Evolutionary conservation across 2,888 invertebrate genomes (phyloP), one percentile per base, ranked within the genome.

Genomic region (Sinelater perroti): DNA sequence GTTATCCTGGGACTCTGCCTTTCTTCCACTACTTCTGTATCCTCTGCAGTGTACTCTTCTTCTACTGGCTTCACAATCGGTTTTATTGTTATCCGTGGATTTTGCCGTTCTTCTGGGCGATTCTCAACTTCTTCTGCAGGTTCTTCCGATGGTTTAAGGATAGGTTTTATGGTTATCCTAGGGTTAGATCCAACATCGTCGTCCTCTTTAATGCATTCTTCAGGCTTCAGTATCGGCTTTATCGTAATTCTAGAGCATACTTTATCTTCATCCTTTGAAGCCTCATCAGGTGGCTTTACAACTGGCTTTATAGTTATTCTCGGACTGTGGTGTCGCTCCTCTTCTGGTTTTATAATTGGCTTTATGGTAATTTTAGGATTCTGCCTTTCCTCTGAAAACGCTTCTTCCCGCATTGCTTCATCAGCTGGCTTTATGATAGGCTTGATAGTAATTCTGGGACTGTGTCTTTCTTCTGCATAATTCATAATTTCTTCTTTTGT

Each of bases 361-460:
- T 82, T 82, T 56, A 82, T 82, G 63, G 81, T 82, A 42, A 82
- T 68, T 74, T 81, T 82, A 11, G 56, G 54, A 36, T 58, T 58
- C 8, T 58, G 49, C 5, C 21, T 45, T 26, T 49, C 55, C 20
- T 40, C 45, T 2, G 10, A n/a, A 1, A 69, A 69, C 44, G 67
- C 11, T 28, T 53, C 80, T 46, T 59, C 81, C 67, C 38, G 79
- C 14, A 11, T 2, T 14, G 10, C 10, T 11, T 40, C 40, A 2
- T 78, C 83, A 78, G 63, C 80, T 74, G 73, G 72, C 67, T 77
- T 76, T 20, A 76, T 64, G 56, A 85, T 78, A 2, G 85, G 83
- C 76, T 85, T 85, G 59, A 85, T 85, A 72, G 81, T 82, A 72
- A 82, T 76, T 76, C 82, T 82, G 70, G 83, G 82, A 56, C 68